A percentile compares a stretch with the other conserved stretches of the same genome.
These are phyloP conservation scores for Byasa hedistus DNA, from an alignment of 2,888 invertebrate species.

Conservation along the genomic window DNA sequence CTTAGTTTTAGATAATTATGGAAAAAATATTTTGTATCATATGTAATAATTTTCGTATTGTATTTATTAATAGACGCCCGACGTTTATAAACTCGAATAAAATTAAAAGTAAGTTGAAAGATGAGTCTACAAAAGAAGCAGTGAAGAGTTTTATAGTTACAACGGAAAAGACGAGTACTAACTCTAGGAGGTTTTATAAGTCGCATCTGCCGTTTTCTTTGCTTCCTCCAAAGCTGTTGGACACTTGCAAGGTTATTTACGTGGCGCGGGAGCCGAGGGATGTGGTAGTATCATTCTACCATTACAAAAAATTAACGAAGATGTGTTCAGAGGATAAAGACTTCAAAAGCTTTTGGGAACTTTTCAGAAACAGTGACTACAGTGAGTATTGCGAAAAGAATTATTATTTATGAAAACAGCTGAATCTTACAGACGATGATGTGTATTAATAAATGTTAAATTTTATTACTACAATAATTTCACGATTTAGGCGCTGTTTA, in stretches of 20 bases:
- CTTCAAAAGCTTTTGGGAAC: slow-evolving; percentile 82
- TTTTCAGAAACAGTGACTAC: slow-evolving; percentile 79
- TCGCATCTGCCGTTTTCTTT: slow-evolving; percentile 88
- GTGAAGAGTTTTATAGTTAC: slow-evolving; percentile 81
- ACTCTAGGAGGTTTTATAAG: slow-evolving; percentile 59
- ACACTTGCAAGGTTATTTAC: slow-evolving; percentile 75
- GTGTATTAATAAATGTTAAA: too few species aligned
- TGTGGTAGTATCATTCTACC: slow-evolving; percentile 86
- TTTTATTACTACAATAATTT: too few species aligned
- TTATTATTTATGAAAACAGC: too few species aligned
- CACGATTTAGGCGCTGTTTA: too few species aligned
- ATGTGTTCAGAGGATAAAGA: slow-evolving; percentile 80
- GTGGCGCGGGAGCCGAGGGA: slow-evolving; percentile 90
- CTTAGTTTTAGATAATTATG: neutral
- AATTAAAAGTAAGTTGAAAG: slow-evolving; percentile 43
- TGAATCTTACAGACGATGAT: too few species aligned
- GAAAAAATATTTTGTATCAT: neutral
- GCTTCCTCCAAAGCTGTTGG: slow-evolving; percentile 80
- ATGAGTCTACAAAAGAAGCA: slow-evolving; percentile 75
- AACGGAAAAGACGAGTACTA: slow-evolving; percentile 53
- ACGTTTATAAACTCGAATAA: neutral
- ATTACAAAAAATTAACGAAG: slow-evolving; percentile 41
- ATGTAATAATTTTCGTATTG: too few species aligned
- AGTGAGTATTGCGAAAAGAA: slow-evolving; percentile 58
- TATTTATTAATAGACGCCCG: neutral